Conservation (phyloP, 2,888 invertebrate species). For the Cryptus viduatorius region DNA sequence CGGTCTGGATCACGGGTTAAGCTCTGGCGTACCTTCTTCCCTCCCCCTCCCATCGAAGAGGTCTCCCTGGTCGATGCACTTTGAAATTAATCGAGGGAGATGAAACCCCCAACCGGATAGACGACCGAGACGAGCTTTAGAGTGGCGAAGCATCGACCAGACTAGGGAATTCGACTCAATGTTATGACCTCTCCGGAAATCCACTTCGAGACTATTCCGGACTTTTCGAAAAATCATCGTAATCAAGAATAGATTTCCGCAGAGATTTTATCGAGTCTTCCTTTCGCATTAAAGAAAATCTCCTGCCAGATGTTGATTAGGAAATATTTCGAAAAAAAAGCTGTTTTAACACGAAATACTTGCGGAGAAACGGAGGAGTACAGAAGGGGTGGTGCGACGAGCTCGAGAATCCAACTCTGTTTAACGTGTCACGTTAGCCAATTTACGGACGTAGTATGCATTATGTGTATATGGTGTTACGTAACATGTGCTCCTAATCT, state of each 20-base stretch:
- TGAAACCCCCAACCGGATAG: conserved; percentile 18
- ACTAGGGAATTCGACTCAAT: conserved; percentile 45
- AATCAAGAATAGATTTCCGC: conserved; percentile 10
- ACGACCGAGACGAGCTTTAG: conserved; percentile 43
- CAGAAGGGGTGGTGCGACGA: neutral
- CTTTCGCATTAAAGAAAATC: neutral
- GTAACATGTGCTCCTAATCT: conserved; percentile 84
- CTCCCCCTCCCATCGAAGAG: neutral
- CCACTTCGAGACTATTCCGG: conserved; percentile 8
- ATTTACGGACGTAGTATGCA: conserved; percentile 62
- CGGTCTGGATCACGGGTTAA: conserved; percentile 57
- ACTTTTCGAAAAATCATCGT: conserved; percentile 15
- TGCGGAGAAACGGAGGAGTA: neutral
- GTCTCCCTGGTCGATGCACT: conserved; percentile 62
- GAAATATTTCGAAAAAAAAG: neutral
- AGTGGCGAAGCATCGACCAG: conserved; percentile 11
- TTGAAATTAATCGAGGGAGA: conserved; percentile 71
- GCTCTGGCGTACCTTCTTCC: conserved; percentile 41
- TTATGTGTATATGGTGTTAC: conserved; percentile 70
- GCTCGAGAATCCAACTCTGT: conserved; percentile 55
- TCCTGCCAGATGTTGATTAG: too few species aligned
- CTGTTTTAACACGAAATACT: neutral
- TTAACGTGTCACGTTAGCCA: conserved; percentile 50
- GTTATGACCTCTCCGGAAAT: conserved; percentile 14
- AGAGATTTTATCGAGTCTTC: neutral